Base-by-base conservation (phyloP, 2,888 invertebrate species). In the Eupithecia dodoneata region DNA sequence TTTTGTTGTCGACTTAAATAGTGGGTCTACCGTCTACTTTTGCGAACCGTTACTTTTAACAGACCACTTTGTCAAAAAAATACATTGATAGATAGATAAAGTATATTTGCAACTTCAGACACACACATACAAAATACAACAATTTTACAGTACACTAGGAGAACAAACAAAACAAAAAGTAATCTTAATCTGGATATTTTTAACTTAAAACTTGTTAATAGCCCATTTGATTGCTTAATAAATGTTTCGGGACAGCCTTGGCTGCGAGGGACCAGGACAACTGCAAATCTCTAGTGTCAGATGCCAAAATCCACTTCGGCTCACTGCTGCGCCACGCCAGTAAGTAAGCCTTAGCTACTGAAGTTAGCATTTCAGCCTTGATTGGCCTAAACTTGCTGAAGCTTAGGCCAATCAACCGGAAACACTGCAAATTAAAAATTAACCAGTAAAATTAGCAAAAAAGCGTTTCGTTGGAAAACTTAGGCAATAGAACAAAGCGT, bases 401-500 rank as follows among this genome's bases (percentile, higher is more conserved):
- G 59, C 71, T 45, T 45, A 63, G 74, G 41, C 66, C 71, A 71
- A 13, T 73, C 67, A 73, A 76, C 72, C 45, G 76, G 69, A 79
- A 66, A 42, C 69, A 52, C 10, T 4, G 44, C 74, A 70, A 76
- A 79, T 74, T 79, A 73, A 78, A 73, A 76, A 76, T 66, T 71
- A 75, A 72, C 76, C 71, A 66, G 76, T 76, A 70, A 76, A 79
- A 79, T 79, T 79, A 69, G 79, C 76, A 72, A 74, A 45, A 45
- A 44, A 9, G 63, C 70, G 66, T 73, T 78, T 49, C 69, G 70
- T 76, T 76, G 71, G 49, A 71, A 76, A 76, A 79, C 76, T 76
- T 79, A 79, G 66, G 77, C 73, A 80, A 82, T 80, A 79, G 81
- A 84, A 83, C 83, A 84, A 83, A 83, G 83, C 82, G 75, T 72